A percentile compares a stretch with the other conserved stretches of the same genome.
Conservation (phyloP, 2,888 invertebrate species). For the Sabellastarte sp. region DNA sequence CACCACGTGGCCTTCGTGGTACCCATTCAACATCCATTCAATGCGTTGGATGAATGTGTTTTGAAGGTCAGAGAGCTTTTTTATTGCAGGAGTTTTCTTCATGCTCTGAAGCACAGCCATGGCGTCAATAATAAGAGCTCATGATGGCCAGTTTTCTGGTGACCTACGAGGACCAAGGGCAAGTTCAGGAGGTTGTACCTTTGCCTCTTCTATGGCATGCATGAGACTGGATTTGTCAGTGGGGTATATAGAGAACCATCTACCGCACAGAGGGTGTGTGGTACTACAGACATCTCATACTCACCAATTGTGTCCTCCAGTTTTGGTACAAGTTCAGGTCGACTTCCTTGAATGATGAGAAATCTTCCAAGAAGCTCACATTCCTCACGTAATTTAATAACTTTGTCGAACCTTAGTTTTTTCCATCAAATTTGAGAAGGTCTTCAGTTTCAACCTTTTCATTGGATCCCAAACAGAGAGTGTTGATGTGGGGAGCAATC, state of each 20-base stretch:
- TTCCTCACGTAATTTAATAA: constrained; percentile 10
- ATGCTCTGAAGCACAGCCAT: constrained; percentile 16
- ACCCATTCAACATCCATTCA: no score
- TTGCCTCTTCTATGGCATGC: constrained; percentile 12
- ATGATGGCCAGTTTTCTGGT: background rate
- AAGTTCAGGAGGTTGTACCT: background rate
- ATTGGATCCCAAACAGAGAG: no score
- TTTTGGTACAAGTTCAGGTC: constrained; percentile 14
- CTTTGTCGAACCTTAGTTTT: constrained; percentile 1
- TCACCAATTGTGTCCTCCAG: constrained; percentile 15
- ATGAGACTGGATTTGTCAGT: constrained; percentile 17
- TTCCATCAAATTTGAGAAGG: constrained; percentile 7
- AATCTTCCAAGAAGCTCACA: constrained; percentile 8
- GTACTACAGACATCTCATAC: constrained; percentile 14
- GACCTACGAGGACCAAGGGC: background rate
- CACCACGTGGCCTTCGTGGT: background rate
- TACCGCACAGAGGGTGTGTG: no score
- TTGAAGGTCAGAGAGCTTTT: no score
- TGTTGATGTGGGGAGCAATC: no score
- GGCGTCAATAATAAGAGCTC: constrained; percentile 14
- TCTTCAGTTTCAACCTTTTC: constrained; percentile 11
- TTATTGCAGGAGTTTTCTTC: no score
- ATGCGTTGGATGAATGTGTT: no score
- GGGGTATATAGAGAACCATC: constrained; percentile 17
- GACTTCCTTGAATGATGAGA: constrained; percentile 5